phyloP scores from a whole-genome alignment of 2,888 invertebrate species.

The Orchestes rusci region DNA sequence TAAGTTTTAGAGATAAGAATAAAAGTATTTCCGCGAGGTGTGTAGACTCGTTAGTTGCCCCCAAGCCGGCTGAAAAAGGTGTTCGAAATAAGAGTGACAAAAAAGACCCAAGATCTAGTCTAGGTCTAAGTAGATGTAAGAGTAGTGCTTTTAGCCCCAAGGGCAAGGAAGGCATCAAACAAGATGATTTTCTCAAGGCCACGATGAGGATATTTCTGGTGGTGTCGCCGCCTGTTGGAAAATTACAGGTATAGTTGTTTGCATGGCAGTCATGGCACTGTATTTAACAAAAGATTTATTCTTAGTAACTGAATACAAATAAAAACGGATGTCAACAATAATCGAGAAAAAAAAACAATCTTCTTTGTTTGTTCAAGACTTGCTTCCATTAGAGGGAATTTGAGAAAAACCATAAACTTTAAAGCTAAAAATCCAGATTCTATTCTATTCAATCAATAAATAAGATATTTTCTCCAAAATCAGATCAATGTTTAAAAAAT shows the following conservation, averaged over 20 bases:
- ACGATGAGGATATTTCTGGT: slow-evolving; percentile 69
- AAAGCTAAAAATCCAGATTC: no score
- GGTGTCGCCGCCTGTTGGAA: slow-evolving; percentile 60
- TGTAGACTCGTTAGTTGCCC: slow-evolving; percentile 30
- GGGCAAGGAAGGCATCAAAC: slow-evolving; percentile 35
- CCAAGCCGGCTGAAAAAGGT: slow-evolving; percentile 35
- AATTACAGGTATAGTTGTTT: slow-evolving; percentile 52
- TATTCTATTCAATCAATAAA: no score
- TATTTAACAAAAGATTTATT: no score
- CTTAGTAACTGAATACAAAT: no score
- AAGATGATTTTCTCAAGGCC: slow-evolving; percentile 63
- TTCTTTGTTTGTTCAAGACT: no score
- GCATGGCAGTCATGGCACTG: no score
- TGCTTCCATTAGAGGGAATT: no score
- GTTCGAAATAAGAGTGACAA: slow-evolving; percentile 40
- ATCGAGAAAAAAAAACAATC: no score
- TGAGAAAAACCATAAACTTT: no score
- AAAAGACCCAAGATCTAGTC: slow-evolving; percentile 33
- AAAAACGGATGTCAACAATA: no score
- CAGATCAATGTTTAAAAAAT: no score
- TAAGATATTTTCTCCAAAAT: no score
- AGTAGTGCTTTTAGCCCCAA: slow-evolving; percentile 29
- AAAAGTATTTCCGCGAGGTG: slow-evolving; percentile 37
- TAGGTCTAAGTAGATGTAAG: slow-evolving; percentile 36
- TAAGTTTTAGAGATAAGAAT: slow-evolving; percentile 38